A percentile compares a stretch with the other conserved stretches of the same genome.
These are phyloP conservation scores for Pandion haliaetus DNA, from an alignment of 2,113 vertebrate genomes.

Conservation along the genomic window DNA sequence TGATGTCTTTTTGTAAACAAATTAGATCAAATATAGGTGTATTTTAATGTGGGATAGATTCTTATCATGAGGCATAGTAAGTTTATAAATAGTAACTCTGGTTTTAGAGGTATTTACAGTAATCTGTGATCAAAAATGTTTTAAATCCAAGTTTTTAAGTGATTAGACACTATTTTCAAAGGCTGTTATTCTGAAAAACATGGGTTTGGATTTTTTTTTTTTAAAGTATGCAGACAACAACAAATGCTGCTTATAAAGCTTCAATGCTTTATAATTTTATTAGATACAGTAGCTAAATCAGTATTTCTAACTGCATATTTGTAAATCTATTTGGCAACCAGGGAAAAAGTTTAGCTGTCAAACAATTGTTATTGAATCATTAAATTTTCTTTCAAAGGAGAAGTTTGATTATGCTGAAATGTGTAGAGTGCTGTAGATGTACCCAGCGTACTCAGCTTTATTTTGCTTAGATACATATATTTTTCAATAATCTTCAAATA, in stretches of 20 bases:
- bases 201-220: background rate
- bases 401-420: constrained; percentile 13
- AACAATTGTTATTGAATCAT: background rate
- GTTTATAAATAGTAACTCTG: background rate
- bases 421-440: background rate
- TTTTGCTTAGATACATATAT: background rate
- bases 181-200: background rate
- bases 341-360: background rate
- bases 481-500: constrained; percentile 13
- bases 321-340: background rate
- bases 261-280: background rate
- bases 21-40: background rate
- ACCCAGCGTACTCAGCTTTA: background rate
- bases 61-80: background rate
- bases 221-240: background rate
- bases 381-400: constrained; percentile 21
- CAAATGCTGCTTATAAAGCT: background rate
- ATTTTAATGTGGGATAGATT: background rate
- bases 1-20: background rate
- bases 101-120: background rate
- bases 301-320: background rate
- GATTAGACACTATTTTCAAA: background rate
- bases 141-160: background rate
- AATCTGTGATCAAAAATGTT: background rate
- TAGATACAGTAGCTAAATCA: background rate